Conservation (phyloP, 2,113 vertebrate species). For the Myiopsitta monachus region DNA sequence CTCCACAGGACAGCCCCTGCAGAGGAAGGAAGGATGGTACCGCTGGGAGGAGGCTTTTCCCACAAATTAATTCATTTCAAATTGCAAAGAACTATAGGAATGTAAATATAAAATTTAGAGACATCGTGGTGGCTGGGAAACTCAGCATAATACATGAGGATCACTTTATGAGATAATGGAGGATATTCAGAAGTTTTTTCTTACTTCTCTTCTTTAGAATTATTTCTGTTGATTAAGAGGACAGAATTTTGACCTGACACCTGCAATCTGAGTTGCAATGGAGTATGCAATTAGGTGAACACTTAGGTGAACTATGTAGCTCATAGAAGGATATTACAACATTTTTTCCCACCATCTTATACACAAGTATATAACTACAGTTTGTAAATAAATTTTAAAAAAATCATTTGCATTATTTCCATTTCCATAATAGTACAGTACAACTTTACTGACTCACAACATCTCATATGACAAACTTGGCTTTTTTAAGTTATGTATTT, state of each 20-base stretch:
- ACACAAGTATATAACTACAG: not conserved
- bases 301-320: not conserved
- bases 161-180: not conserved
- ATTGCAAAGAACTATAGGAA: not conserved
- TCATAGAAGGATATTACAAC: not conserved
- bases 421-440: not conserved
- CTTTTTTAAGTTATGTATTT: not conserved
- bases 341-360: not conserved
- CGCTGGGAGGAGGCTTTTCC: not conserved
- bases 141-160: not conserved
- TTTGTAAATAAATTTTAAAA: not conserved
- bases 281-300: not conserved
- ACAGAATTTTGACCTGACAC: not conserved
- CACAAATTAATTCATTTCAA: not conserved
- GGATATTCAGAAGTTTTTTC: not conserved
- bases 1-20: not conserved
- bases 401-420: not conserved
- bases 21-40: not conserved
- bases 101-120: not conserved
- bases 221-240: not conserved
- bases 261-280: not conserved
- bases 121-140: not conserved
- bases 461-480: fast-evolving
- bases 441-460: not conserved
- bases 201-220: not conserved